A percentile compares a stretch with the other conserved stretches of the same genome.
Conservation (phyloP, 2,797 vertebrate genomes). For the Hippoglossus hippoglossus region DNA sequence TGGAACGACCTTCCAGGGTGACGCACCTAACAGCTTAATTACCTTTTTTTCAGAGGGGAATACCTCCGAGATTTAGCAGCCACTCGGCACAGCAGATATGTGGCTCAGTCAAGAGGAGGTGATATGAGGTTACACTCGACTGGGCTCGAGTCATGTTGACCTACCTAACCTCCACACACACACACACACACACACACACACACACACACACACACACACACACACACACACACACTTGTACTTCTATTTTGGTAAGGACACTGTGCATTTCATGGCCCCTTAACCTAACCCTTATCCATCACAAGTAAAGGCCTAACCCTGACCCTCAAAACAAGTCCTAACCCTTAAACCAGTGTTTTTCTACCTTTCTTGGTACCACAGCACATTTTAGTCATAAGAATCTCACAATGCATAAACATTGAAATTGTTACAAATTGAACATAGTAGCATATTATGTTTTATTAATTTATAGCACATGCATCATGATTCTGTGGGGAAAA, state of each 20-base stretch:
- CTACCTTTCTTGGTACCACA: no score
- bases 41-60: constrained; percentile 72
- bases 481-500: no score
- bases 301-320: no score
- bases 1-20: constrained; percentile 74
- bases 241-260: neutral
- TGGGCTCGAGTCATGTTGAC: constrained; percentile 64
- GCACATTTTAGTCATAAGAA: no score
- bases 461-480: no score
- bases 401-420: no score
- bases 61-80: constrained; percentile 72
- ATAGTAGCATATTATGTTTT: no score
- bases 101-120: constrained; percentile 67
- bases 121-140: constrained; percentile 75
- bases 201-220: constrained; percentile 9
- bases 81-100: constrained; percentile 59
- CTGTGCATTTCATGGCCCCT: neutral
- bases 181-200: constrained; percentile 23
- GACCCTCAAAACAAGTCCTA: no score
- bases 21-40: constrained; percentile 76
- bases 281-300: neutral
- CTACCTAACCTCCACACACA: constrained; percentile 45
- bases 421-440: no score
- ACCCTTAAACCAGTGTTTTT: no score
- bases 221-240: neutral